These are phyloP conservation scores for Etheostoma nigrum DNA, from an alignment of 2,797 vertebrate genomes.

Conservation along the genomic window DNA sequence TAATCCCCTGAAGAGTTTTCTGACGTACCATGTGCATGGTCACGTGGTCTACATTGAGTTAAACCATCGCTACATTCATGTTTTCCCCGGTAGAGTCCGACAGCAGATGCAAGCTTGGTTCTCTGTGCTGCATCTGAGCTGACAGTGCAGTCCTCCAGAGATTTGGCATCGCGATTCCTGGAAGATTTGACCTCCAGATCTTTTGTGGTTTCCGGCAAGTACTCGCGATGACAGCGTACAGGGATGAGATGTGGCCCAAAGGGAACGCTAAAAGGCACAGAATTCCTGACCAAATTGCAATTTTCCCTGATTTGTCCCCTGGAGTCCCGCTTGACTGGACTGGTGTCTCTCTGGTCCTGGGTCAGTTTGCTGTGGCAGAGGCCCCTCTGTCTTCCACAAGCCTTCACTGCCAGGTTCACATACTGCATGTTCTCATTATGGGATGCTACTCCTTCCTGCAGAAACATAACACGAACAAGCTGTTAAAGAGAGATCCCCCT, in stretches of 20 bases:
- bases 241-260: conserved; percentile 89
- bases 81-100: neutral
- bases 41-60: conserved; percentile 3
- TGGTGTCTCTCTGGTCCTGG: neutral
- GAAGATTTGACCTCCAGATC: conserved; percentile 9
- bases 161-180: neutral
- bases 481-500: neutral
- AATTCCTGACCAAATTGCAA: neutral
- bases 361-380: neutral
- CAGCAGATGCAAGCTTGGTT: conserved; percentile 3
- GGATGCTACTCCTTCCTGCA: conserved; percentile 87
- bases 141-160: conserved; percentile 5
- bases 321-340: conserved; percentile 70
- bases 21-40: conserved; percentile 13
- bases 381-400: conserved; percentile 63
- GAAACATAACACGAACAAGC: conserved; percentile 39
- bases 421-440: conserved; percentile 91
- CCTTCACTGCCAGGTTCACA: conserved; percentile 88
- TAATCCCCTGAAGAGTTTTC: conserved; percentile 22
- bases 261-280: conserved; percentile 48
- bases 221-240: conserved; percentile 73
- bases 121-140: neutral
- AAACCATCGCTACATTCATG: neutral
- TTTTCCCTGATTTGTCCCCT: conserved; percentile 45
- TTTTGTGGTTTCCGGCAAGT: neutral